Percentiles rank a stretch among this genome's conserved stretches.
Conservation (phyloP, 2,113 vertebrate genomes). For the Eurypyga helias region DNA sequence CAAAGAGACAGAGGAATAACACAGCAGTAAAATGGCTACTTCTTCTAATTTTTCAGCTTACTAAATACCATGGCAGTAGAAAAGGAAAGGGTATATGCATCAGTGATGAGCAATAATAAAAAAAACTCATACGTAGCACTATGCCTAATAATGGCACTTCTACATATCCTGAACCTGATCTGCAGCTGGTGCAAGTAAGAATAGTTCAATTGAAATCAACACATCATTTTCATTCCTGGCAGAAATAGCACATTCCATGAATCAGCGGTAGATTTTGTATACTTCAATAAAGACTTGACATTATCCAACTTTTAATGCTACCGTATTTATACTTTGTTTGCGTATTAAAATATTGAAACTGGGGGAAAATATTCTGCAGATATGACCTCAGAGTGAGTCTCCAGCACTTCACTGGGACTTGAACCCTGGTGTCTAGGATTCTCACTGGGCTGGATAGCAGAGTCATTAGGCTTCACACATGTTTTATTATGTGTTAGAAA, state of each 20-base stretch:
- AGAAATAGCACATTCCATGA: not conserved
- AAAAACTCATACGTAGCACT: not conserved
- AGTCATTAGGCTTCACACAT: rapidly evolving
- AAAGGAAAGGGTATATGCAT: not conserved
- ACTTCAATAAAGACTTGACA: not conserved
- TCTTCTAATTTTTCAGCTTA: not conserved
- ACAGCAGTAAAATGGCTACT: not conserved
- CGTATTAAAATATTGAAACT: not conserved
- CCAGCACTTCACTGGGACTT: not conserved
- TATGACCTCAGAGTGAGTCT: not conserved
- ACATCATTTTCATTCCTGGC: not conserved
- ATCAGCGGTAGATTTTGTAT: not conserved
- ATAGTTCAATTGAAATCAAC: constrained; percentile 2
- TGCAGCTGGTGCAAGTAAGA: not conserved
- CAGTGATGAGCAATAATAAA: not conserved
- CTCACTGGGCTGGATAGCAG: not conserved
- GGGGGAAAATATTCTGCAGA: not conserved
- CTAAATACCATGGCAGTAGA: not conserved
- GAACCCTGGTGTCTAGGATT: not conserved
- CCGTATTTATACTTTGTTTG: not conserved
- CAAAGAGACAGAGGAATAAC: not conserved
- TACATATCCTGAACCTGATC: not conserved
- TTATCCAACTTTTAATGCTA: not conserved
- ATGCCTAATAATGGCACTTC: not conserved
- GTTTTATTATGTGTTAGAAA: not conserved